Evolutionary conservation across 2,113 vertebrate genomes (phyloP).

Genomic region (Pluvialis apricaria): DNA sequence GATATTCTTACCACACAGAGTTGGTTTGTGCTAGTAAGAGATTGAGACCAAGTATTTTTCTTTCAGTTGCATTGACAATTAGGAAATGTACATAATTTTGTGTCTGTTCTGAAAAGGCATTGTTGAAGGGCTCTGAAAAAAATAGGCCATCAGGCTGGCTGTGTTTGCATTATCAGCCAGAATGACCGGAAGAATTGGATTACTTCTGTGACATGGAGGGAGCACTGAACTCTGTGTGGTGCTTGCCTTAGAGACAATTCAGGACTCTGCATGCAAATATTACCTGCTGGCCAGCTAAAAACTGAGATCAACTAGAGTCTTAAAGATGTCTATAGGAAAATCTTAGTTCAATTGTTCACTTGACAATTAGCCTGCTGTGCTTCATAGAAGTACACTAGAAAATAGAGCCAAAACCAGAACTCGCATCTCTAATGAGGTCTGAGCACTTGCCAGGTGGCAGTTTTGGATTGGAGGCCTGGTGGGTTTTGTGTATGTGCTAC

Average conservation of each 20-base stretch:
- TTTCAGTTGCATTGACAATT: conserved; percentile 38
- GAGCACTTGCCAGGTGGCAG: neutral
- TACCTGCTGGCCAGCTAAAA: neutral
- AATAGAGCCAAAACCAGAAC: neutral
- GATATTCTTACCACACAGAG: conserved; percentile 8
- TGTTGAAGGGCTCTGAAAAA: conserved; percentile 59
- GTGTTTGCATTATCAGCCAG: conserved; percentile 16
- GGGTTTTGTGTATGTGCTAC: neutral
- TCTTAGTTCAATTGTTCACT: neutral
- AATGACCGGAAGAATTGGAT: conserved; percentile 21
- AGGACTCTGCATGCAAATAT: neutral
- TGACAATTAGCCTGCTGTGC: neutral
- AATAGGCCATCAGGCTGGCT: conserved; percentile 35
- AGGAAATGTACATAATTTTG: conserved; percentile 51
- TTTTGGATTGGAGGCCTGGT: neutral
- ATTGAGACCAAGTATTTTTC: conserved; percentile 52
- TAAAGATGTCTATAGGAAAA: neutral
- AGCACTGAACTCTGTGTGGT: neutral
- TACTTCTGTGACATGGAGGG: neutral
- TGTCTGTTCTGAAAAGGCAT: conserved; percentile 53
- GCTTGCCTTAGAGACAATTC: neutral
- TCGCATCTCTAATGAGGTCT: neutral
- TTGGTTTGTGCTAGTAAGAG: conserved; percentile 45
- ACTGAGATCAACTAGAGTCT: neutral
- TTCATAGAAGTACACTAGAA: neutral